Percentiles rank a stretch among this genome's conserved stretches.
These are phyloP conservation scores for Hiodon alosoides DNA, from an alignment of 2,113 vertebrate genomes.

Conservation along the genomic window DNA sequence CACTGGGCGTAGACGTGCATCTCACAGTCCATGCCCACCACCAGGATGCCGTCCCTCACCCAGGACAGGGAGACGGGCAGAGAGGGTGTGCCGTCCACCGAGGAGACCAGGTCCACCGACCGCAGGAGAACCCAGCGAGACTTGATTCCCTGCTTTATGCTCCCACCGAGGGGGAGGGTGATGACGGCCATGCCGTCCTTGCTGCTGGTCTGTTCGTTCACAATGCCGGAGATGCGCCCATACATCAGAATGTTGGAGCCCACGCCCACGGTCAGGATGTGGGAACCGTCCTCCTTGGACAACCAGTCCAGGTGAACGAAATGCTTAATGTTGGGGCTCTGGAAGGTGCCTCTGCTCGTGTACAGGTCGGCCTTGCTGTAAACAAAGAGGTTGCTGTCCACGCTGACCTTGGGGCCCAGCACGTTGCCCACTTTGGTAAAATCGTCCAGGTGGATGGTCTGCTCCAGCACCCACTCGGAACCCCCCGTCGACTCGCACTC, in stretches of 20 bases:
- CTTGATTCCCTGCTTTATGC: conserved; percentile 93
- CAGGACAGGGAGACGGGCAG: conserved; percentile 93
- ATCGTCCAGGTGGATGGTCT: conserved; percentile 92
- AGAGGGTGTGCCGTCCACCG: conserved; percentile 91
- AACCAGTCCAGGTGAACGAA: conserved; percentile 97
- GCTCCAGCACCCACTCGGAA: conserved; percentile 95
- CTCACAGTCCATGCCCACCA: conserved; percentile 98
- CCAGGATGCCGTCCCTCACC: conserved; percentile 94
- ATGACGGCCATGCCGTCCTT: conserved; percentile 92
- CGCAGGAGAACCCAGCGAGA: conserved; percentile 92
- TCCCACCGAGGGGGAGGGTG: conserved; percentile 91
- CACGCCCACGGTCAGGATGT: conserved; percentile 93
- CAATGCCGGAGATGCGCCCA: conserved; percentile 87
- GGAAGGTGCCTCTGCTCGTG: conserved; percentile 73
- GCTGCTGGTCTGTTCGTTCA: conserved; percentile 82
- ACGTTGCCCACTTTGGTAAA: conserved; percentile 77
- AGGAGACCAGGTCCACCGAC: conserved; percentile 86
- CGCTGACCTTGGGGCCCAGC: conserved; percentile 85
- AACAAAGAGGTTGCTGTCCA: conserved; percentile 96
- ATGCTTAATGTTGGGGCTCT: conserved; percentile 90
- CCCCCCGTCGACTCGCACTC: conserved; percentile 98
- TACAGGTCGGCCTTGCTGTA: conserved; percentile 90
- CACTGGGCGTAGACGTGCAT: conserved; percentile 99
- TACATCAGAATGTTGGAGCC: conserved; percentile 98
- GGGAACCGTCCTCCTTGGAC: conserved; percentile 97